Evolutionary conservation across 2,888 invertebrate genomes (phyloP), one percentile per base, ranked within the genome.

Genomic region (Crepidodera aurea): DNA sequence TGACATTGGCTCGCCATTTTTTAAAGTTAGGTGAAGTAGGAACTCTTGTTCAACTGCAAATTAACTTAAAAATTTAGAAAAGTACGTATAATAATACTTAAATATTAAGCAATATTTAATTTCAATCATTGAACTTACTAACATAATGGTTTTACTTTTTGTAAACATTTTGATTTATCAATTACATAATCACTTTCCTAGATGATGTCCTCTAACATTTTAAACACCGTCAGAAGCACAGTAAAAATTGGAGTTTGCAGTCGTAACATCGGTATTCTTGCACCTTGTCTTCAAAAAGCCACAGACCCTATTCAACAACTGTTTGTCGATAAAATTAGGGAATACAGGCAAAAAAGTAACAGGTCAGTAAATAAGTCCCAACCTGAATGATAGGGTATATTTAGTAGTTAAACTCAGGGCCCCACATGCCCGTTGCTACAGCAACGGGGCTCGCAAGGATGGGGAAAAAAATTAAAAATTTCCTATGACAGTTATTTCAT

Each of bases 261-360:
- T 69, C 86, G 86, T 55, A 92, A 90, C 79, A 82, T 94, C 74
- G 92, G 92, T 58, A 85, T 92, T 46, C 81, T 88, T 51, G 89
- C 90, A 40, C 88, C 90, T 50, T 84, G 83, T 25, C 77, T 89
- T 34, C 87, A 86, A 75, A 92, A 91, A 79, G 90, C 88, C 1
- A 82, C 85, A 1, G 97, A 98, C 79, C 96, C 97, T 2, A 93
- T 98, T 76, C 97, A 97, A 81, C 91, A 96, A 81, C 83, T 97
- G 51, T 98, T 98, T 81, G 79, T 97, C 34, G 93, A 96, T 71
- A 96, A 97, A 87, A 86, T 97, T 70, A 86, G 89, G 67, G 96
- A 96, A 83, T 98, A 95, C 84, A 91, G 88, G 78, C 84, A 89
- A 73, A 94, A 95, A 80, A 91, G 92, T 85, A 82, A 90, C 85